These are phyloP conservation scores for Philereme vetulata DNA, from an alignment of 2,888 invertebrate genomes.

Conservation along the genomic window DNA sequence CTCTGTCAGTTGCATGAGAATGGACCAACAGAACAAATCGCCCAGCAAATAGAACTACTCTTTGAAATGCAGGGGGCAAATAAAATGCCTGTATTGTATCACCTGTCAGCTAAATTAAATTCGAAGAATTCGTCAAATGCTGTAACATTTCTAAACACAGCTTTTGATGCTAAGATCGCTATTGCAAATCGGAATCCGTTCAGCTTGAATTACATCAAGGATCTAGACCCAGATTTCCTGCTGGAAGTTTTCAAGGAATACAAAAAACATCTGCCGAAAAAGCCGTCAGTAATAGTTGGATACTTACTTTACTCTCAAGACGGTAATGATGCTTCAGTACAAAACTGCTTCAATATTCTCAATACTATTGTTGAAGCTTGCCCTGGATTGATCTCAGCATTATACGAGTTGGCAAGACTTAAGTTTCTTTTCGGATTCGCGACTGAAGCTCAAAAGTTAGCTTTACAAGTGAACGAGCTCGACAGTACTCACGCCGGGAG, in stretches of 20 bases:
- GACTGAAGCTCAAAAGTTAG: constrained; percentile 86
- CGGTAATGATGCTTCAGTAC: constrained; percentile 72
- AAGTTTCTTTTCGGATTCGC: constrained; percentile 92
- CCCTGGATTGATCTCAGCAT: constrained; percentile 89
- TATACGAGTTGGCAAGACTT: constrained; percentile 90
- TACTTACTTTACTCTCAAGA: constrained; percentile 73
- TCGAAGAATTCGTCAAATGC: constrained; percentile 81
- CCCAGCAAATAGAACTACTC: constrained; percentile 94
- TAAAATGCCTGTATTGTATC: constrained; percentile 87
- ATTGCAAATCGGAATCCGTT: constrained; percentile 83
- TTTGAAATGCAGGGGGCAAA: constrained; percentile 89
- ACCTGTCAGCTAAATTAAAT: constrained; percentile 87
- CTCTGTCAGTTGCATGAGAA: constrained; percentile 91
- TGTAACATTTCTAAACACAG: constrained; percentile 84
- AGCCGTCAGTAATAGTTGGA: constrained; percentile 77
- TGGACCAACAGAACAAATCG: constrained; percentile 88
- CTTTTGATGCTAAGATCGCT: constrained; percentile 79
- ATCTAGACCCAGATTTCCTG: constrained; percentile 94
- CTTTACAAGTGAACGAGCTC: constrained; percentile 89
- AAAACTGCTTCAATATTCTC: constrained; percentile 86
- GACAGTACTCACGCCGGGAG: constrained; percentile 93
- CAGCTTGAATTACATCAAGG: constrained; percentile 88
- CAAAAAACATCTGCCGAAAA: constrained; percentile 88
- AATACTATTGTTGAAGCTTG: constrained; percentile 90
- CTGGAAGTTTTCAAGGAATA: constrained; percentile 90